Conservation (phyloP, 2,797 vertebrate species). For the Galagoides demidoff region DNA sequence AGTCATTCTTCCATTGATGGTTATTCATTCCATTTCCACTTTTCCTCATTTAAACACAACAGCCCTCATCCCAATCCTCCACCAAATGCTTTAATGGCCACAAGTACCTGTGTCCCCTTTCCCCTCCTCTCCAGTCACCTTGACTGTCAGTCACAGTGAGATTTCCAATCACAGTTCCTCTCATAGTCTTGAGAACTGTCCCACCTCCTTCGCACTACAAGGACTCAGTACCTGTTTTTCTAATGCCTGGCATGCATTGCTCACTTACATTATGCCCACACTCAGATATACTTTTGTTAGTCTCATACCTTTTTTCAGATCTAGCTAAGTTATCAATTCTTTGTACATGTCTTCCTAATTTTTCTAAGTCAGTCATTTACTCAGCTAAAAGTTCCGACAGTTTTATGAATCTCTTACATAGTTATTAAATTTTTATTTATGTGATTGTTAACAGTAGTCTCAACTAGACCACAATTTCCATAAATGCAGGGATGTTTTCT, state of each 20-base stretch:
- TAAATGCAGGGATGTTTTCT: not conserved
- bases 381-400: not conserved
- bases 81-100: not conserved
- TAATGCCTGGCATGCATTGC: not conserved
- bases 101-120: not conserved
- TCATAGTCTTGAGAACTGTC: not conserved
- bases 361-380: not conserved
- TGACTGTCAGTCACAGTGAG: not conserved
- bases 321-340: not conserved
- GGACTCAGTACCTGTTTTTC: not conserved
- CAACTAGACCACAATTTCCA: not conserved
- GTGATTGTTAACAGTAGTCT: not conserved
- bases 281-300: not conserved
- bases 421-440: not conserved
- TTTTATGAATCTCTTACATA: not conserved
- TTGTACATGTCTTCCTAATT: not conserved
- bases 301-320: not conserved
- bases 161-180: not conserved
- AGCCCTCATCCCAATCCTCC: not conserved
- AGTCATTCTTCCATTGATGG: not conserved
- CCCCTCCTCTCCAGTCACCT: too few species aligned
- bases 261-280: not conserved
- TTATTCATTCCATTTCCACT: not conserved
- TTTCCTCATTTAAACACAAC: not conserved
- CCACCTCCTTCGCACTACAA: not conserved